Percentiles rank a stretch among this genome's conserved stretches.
phyloP scores from a whole-genome alignment of 2,113 vertebrate species.

The Poecile atricapillus region DNA sequence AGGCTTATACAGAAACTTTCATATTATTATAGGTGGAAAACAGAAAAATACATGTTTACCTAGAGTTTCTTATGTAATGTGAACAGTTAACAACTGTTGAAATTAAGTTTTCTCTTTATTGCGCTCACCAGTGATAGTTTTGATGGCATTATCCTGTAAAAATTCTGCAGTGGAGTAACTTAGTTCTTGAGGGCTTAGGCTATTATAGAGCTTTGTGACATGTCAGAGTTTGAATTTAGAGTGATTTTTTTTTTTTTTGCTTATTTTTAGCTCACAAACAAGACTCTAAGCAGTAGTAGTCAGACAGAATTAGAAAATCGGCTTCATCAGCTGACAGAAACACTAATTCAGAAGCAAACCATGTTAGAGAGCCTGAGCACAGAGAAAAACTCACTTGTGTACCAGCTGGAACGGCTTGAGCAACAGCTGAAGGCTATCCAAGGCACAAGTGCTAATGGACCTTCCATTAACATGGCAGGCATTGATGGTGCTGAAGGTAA shows the following conservation, averaged over 20 bases:
- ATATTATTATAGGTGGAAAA: not conserved
- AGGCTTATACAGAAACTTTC: not conserved
- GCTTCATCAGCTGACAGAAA: conserved; percentile 95
- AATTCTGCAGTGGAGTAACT: not conserved
- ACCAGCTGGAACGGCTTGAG: conserved; percentile 92
- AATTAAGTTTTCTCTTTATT: not conserved
- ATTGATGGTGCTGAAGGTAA: conserved; percentile 83
- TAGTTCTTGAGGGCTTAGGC: not conserved
- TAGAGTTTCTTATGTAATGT: not conserved
- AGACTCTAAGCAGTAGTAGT: conserved; percentile 88
- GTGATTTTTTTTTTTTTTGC: not conserved
- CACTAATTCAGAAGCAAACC: conserved; percentile 99
- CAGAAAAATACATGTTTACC: not conserved
- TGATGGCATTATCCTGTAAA: not conserved
- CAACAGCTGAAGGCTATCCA: conserved; percentile 86
- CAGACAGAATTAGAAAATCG: conserved; percentile 91
- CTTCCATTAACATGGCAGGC: conserved; percentile 86
- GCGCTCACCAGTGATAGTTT: not conserved
- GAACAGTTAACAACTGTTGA: not conserved
- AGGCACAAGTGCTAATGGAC: conserved; percentile 72
- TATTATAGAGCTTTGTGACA: not conserved
- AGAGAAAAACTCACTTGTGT: conserved; percentile 92
- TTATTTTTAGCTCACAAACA: conserved; percentile 89
- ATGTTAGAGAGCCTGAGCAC: conserved; percentile 96
- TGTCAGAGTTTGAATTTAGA: not conserved